These are phyloP conservation scores for Gadus macrocephalus DNA, from an alignment of 2,113 vertebrate species.

Conservation along the genomic window DNA sequence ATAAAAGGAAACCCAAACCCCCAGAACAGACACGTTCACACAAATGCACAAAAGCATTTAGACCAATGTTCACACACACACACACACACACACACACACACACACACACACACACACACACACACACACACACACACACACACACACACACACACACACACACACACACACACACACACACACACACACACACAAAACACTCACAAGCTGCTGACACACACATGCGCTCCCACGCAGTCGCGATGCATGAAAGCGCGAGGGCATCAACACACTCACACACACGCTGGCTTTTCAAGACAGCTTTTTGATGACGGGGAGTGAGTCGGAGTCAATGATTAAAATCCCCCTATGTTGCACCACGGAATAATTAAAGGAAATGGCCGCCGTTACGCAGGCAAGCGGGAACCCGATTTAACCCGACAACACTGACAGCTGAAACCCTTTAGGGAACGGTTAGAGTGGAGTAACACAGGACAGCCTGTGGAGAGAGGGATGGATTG, in stretches of 20 bases:
- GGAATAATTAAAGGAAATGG: no score
- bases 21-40: not conserved
- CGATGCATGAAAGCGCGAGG: not conserved
- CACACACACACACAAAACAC: not conserved
- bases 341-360: no score
- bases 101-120: slow-evolving; percentile 2
- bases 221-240: not conserved
- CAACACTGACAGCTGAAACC: no score
- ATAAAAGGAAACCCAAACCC: not conserved
- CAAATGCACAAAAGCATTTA: not conserved
- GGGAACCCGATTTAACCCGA: no score
- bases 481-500: no score
- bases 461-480: no score
- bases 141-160: not conserved
- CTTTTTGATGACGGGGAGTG: no score
- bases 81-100: not conserved
- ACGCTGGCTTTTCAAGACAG: no score
- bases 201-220: not conserved
- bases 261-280: no score
- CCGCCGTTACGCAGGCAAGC: no score
- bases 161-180: not conserved
- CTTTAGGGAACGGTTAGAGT: no score
- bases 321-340: no score
- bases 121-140: not conserved
- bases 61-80: not conserved